phyloP scores from a whole-genome alignment of 2,888 invertebrate genomes.

The Salticus scenicus region DNA sequence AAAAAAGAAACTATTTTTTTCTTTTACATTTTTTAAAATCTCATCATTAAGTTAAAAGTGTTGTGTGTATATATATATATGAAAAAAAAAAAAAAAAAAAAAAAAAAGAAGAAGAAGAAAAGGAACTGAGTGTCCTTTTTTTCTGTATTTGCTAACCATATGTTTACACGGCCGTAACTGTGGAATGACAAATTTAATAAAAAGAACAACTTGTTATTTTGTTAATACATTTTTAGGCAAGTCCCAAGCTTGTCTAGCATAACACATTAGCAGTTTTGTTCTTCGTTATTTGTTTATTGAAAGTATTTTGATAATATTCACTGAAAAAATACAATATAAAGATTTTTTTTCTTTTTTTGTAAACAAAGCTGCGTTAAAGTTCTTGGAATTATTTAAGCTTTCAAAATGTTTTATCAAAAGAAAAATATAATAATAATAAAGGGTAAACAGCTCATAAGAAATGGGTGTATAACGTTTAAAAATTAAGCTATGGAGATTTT shows the following conservation, averaged over 20 bases:
- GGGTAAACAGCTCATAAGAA: too few species aligned
- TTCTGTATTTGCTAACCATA: slow-evolving; percentile 36
- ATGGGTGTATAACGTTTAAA: too few species aligned
- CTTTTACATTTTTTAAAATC: slow-evolving; percentile 6
- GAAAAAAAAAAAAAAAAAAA: too few species aligned
- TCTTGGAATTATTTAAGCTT: too few species aligned
- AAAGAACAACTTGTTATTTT: neutral
- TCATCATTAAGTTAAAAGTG: neutral
- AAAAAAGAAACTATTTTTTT: slow-evolving; percentile 40
- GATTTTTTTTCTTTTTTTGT: too few species aligned
- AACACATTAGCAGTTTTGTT: neutral
- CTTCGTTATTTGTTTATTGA: too few species aligned
- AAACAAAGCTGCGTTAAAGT: too few species aligned
- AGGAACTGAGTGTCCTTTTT: neutral
- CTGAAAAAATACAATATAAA: too few species aligned
- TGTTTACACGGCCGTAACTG: slow-evolving; percentile 32
- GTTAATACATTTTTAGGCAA: neutral
- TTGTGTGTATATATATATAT: too few species aligned
- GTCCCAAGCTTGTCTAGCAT: neutral
- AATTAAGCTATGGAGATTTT: too few species aligned
- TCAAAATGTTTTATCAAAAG: too few species aligned
- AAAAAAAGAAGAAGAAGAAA: slow-evolving; percentile 25
- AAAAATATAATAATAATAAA: too few species aligned
- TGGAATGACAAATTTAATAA: neutral
- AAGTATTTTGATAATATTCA: neutral